Base-by-base conservation (phyloP, 2,888 invertebrate genomes). In the Seira musarum region DNA sequence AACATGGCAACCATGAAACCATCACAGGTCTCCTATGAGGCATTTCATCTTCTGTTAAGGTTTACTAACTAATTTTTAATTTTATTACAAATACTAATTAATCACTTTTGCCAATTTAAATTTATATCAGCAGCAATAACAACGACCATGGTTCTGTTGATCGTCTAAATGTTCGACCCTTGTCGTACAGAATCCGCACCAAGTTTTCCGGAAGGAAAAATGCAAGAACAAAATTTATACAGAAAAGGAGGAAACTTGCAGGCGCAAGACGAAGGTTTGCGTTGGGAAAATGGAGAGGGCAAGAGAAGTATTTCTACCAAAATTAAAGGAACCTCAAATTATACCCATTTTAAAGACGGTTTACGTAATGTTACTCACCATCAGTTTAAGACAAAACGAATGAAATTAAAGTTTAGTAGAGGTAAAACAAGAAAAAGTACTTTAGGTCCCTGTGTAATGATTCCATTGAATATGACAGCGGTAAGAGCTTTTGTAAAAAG, bases 131-230 rank as follows among this genome's bases (percentile, higher is more conserved):
- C n/a, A 8, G 15, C 25, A 78, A 71, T 2, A 71, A 61, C 25
- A 78, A 71, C 25, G 70, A 71, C 17, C 66, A 71, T 24, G 77
- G 77, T 2, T 53, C 71, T 10, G 30, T 78, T 60, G 66, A 78
- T 35, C 65, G 77, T 6, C 25, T 78, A 2, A 78, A 78, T 30
- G 49, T 78, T 5, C 71, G 71, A 3, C 22, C 57, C 5, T 69
- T 78, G 21, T 70, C 77, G 10, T 78, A 78, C 57, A 60, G 70
- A 30, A 78, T 78, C 17, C 70, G 77, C 24, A 78, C 77, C 49
- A 60, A 66, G 13, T 78, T 78, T 60, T 15, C 35, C 5, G 49
- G 64, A 5, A 5, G 71, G 21, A 61, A 71, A 15, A 19, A 2
- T 1, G 1, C 35, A 6, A 61, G 71, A 22, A 5, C 5, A 13